Evolutionary conservation across 1,140 invertebrate species (phyloP).

Genomic region (Elymnias hypermnestra): DNA sequence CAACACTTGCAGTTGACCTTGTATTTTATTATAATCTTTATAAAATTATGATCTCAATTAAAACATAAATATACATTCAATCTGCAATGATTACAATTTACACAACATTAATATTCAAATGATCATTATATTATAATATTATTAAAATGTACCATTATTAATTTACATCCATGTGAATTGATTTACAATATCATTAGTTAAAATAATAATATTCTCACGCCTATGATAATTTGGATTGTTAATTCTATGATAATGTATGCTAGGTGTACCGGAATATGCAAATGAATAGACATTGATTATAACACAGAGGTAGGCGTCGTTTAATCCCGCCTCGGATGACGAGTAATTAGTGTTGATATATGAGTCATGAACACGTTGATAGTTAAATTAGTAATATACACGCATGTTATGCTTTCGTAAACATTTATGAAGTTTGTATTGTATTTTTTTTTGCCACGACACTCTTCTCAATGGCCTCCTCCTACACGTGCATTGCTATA

Average conservation of each 20-base stretch:
- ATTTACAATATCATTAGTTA: slow-evolving; percentile 13
- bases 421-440: slow-evolving; percentile 3
- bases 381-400: slow-evolving; percentile 18
- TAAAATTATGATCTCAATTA: too few species aligned
- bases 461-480: too few species aligned
- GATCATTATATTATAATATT: too few species aligned
- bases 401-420: slow-evolving; percentile 17
- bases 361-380: slow-evolving; percentile 17
- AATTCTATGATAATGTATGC: slow-evolving; percentile 21
- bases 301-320: slow-evolving; percentile 22
- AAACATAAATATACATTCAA: background rate
- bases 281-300: slow-evolving; percentile 25
- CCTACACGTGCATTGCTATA: too few species aligned
- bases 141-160: too few species aligned
- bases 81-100: background rate
- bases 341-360: slow-evolving; percentile 28
- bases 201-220: slow-evolving; percentile 24
- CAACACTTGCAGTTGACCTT: too few species aligned
- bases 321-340: slow-evolving; percentile 22
- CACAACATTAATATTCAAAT: slow-evolving; percentile 5
- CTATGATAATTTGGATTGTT: slow-evolving; percentile 17
- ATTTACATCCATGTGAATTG: too few species aligned
- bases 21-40: too few species aligned
- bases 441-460: background rate
- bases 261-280: slow-evolving; percentile 21